Evolutionary conservation across 2,113 vertebrate species (phyloP), one percentile per base, ranked within the genome.

Genomic region (Crocuta crocuta): DNA sequence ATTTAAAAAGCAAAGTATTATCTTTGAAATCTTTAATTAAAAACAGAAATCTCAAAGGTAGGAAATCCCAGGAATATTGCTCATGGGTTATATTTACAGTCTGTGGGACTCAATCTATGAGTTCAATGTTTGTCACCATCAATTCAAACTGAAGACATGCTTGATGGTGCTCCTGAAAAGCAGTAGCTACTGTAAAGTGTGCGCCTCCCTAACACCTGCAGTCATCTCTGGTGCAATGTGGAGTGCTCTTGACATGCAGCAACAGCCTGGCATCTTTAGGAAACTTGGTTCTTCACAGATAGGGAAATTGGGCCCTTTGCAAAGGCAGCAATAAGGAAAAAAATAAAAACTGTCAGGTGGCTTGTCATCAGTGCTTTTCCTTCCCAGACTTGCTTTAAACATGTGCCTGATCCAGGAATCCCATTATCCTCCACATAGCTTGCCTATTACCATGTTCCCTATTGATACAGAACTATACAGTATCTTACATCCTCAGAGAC

Each of bases 11-110:
- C 39, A 89, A 71, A 63, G 2, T 61, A 61, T 35, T 61, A 17
- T 80, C 73, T 81, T 89, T 81, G 24, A 89, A 94, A 39, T 71
- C 65, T 94, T 79, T 55, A 48, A 39, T 71, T 89, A 71, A 81
- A 81, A 89, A 55, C 61, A 94, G 83, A 88, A 81, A 89, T 73
- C 17, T 50, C 16, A 24, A 50, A 89, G 71, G 81, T 61, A 61
- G 19, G 74, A 33, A 63, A 39, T 73, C 33, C 76, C 63, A 50
- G 24, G 63, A 50, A 73, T 53, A 50, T 33, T 73, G 33, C 15
- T 63, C 4, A 50, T 50, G 26, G 43, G 15, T 50, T 71, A 43
- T 33, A 48, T 31, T 71, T 70, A 71, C 70, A 33, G 13, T 71
- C 76, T 92, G 39, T 71, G 28, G 89, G 53, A 81, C 70, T 73